A percentile compares a stretch with the other conserved stretches of the same genome.
phyloP scores from a whole-genome alignment of 2,888 invertebrate genomes.

The Watsonalla binaria region DNA sequence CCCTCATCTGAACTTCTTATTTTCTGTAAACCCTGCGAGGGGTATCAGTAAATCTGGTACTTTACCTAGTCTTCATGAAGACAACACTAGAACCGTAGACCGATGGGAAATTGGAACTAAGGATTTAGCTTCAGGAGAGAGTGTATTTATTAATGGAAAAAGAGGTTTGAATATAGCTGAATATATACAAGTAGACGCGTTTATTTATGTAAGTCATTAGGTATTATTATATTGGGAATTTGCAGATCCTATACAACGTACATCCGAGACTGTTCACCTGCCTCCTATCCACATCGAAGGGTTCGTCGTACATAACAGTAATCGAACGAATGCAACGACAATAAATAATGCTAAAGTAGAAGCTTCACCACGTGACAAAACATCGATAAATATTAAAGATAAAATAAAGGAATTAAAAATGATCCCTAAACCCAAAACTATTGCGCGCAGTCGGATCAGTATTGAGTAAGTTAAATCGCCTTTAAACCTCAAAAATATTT shows the following conservation, averaged over 20 bases:
- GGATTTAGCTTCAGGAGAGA: slow-evolving; percentile 57
- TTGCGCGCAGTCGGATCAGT: neutral
- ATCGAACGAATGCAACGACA: slow-evolving; percentile 6
- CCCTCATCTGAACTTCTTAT: slow-evolving; percentile 46
- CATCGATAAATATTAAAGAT: slow-evolving; percentile 48
- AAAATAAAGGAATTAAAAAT: slow-evolving; percentile 58
- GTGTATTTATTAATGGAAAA: slow-evolving; percentile 36
- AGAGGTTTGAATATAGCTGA: slow-evolving; percentile 33
- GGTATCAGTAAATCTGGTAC: slow-evolving; percentile 21
- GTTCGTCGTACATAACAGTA: slow-evolving; percentile 19
- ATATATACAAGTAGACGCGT: too few species aligned
- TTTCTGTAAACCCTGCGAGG: slow-evolving; percentile 33
- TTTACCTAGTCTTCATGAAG: slow-evolving; percentile 30
- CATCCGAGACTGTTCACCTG: slow-evolving; percentile 29
- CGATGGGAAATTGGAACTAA: slow-evolving; percentile 46
- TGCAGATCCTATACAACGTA: slow-evolving; percentile 20
- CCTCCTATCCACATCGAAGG: slow-evolving; percentile 55
- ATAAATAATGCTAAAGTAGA: slow-evolving; percentile 3
- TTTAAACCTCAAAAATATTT: neutral
- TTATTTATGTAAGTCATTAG: too few species aligned
- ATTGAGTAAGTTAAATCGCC: neutral
- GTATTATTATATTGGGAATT: neutral
- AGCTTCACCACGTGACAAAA: slow-evolving; percentile 3
- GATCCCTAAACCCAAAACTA: slow-evolving; percentile 14
- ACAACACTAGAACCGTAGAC: slow-evolving; percentile 24